Evolutionary conservation across 2,113 vertebrate genomes (phyloP), one percentile per base, ranked within the genome.

Genomic region (Noctilio leporinus): DNA sequence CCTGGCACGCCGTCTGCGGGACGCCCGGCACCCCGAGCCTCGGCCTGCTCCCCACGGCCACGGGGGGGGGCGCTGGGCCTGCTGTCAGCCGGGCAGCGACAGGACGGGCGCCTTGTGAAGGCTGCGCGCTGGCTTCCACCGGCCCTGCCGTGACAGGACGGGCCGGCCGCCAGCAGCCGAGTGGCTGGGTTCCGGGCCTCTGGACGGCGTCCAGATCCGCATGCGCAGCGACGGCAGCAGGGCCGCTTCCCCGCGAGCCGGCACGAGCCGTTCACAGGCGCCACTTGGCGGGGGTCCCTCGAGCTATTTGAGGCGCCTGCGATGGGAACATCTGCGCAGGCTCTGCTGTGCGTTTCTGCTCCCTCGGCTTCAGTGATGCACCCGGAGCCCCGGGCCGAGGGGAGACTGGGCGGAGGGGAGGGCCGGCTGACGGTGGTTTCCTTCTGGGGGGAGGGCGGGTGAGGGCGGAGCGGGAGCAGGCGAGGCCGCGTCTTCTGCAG

Each of bases 81-180:
- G 96, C 98, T 98, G 98, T 98, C 98, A 97, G 97, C 98, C n/a
- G 96, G 96, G 96, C 96, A 45, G 97, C 75, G 97, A 88, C 93
- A 97, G 98, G 98, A 98, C 97, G 95, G 88, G 95, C 95, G 95
- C 96, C 75, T 89, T 98, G 98, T 98, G 98, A 98, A 96, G 98
- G 98, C 96, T 97, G 98, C 98, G 98, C 11, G 2, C 45, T 53
- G 76, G 97, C 97, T 97, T 97, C 98, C 92, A 95, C 97, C 94
- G 98, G 98, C 89, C 98, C 98, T 96, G 98, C 88, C 26, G 96
- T 96, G 98, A 97, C 97, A 98, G 96, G 98, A 96, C 98, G 96
- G 86, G 97, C 96, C 97, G 98, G 97, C 98, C 98, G 97, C 97
- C 96, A 94, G 97, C 95, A 88, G 91, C 96, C 87, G 96, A 97